Percentiles rank a stretch among this genome's conserved stretches.
phyloP scores from a whole-genome alignment of 2,113 vertebrate genomes.

The Psophia crepitans region DNA sequence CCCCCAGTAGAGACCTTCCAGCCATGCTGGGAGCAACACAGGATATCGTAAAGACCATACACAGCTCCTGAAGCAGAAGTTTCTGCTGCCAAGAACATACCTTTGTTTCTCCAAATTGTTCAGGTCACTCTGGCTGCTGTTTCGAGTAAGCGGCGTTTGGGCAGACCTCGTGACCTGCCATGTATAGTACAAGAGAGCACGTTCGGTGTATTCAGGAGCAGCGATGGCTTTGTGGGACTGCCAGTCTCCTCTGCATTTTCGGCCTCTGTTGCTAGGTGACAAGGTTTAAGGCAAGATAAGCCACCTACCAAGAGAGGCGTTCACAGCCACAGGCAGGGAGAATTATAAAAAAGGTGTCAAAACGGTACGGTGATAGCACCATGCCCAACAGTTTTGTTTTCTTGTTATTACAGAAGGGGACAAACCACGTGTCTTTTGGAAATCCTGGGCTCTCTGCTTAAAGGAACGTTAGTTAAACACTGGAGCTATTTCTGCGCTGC shows the following conservation, averaged over 20 bases:
- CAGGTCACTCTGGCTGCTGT: background rate
- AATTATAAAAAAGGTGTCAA: background rate
- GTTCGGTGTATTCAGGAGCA: background rate
- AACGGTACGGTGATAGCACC: background rate
- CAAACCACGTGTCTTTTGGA: slow-evolving; percentile 46
- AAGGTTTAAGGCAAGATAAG: background rate
- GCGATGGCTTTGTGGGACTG: background rate
- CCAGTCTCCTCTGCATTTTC: background rate
- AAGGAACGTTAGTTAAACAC: slow-evolving; percentile 72
- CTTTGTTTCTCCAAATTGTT: background rate
- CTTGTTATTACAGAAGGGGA: slow-evolving; percentile 53
- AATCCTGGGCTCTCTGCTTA: slow-evolving; percentile 68
- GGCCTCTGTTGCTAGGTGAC: background rate
- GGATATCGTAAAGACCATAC: accelerated
- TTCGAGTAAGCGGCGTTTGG: background rate
- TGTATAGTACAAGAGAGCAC: background rate
- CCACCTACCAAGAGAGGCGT: background rate
- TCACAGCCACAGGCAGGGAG: background rate
- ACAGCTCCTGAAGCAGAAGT: background rate
- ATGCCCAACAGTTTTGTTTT: background rate
- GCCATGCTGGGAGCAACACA: background rate
- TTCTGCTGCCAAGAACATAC: background rate
- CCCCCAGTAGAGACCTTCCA: background rate
- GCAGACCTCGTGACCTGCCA: background rate
- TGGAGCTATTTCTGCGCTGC: slow-evolving; percentile 79